These are phyloP conservation scores for Tadarida brasiliensis DNA, from an alignment of 2,797 vertebrate genomes.

Conservation along the genomic window DNA sequence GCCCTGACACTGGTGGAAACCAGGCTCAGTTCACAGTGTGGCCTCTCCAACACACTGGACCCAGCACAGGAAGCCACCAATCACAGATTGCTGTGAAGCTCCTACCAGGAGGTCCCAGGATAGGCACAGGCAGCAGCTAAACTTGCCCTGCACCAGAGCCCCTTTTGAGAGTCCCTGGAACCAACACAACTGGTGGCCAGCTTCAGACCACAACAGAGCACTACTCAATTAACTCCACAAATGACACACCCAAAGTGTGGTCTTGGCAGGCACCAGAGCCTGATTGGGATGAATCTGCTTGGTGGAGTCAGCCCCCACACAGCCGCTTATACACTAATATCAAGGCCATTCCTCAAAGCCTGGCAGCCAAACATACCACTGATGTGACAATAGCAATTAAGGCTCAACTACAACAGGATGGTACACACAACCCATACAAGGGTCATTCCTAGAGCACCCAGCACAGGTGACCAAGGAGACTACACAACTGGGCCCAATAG, in stretches of 20 bases:
- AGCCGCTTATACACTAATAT: not conserved
- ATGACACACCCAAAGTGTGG: not conserved
- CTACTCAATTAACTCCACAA: not conserved
- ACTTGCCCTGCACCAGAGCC: not conserved
- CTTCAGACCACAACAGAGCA: not conserved
- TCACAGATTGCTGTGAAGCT: not conserved
- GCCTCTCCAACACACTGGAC: not conserved
- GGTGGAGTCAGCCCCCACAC: not conserved
- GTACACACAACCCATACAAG: not conserved
- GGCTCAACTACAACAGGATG: not conserved
- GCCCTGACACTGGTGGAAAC: not conserved
- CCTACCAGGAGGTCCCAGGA: not conserved
- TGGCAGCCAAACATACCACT: not conserved
- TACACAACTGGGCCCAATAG: not conserved
- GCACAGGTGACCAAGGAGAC: not conserved
- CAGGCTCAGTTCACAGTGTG: not conserved
- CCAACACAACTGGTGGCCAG: not conserved
- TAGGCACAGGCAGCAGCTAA: not conserved
- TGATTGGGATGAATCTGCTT: not conserved
- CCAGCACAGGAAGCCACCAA: not conserved
- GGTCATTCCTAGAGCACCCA: not conserved
- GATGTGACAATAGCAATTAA: not conserved
- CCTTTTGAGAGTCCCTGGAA: not conserved
- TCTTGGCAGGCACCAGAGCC: not conserved
- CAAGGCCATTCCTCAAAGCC: not conserved